Conservation (phyloP, 2,797 vertebrate genomes). For the Lutjanus campechanus region DNA sequence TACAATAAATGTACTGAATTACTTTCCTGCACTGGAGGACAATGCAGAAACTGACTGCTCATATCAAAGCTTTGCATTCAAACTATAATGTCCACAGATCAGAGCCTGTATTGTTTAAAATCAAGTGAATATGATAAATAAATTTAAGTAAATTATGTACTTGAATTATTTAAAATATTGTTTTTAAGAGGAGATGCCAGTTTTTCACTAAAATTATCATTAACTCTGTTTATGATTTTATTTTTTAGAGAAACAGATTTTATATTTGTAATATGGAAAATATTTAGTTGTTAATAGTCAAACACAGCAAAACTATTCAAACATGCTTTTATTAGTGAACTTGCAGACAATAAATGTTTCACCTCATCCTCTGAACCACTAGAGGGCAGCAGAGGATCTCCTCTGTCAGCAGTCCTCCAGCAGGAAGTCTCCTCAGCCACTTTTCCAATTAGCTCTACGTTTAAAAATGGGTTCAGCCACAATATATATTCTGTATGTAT, state of each 20-base stretch:
- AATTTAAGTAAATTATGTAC: not conserved
- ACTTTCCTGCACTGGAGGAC: too few species aligned
- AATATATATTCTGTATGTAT: too few species aligned
- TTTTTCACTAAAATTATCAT: not conserved
- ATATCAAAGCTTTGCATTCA: not conserved
- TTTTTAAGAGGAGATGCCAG: not conserved
- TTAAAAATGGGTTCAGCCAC: too few species aligned
- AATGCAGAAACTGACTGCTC: not conserved
- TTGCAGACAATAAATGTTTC: not conserved
- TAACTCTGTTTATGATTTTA: too few species aligned
- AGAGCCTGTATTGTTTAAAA: not conserved
- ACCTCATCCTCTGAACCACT: slow-evolving; percentile 21
- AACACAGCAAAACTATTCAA: not conserved
- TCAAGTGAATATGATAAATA: not conserved
- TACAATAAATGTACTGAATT: too few species aligned
- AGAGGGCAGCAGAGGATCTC: slow-evolving; percentile 51
- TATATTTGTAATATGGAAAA: not conserved
- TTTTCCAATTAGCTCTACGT: not conserved
- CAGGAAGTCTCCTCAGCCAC: not conserved
- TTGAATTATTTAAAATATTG: not conserved
- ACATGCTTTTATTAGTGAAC: not conserved
- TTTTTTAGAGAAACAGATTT: not conserved
- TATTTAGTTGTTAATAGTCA: not conserved
- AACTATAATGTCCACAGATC: not conserved
- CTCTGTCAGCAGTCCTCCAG: not conserved